phyloP scores from a whole-genome alignment of 2,888 invertebrate genomes.

The Oligia fasciuncula region DNA sequence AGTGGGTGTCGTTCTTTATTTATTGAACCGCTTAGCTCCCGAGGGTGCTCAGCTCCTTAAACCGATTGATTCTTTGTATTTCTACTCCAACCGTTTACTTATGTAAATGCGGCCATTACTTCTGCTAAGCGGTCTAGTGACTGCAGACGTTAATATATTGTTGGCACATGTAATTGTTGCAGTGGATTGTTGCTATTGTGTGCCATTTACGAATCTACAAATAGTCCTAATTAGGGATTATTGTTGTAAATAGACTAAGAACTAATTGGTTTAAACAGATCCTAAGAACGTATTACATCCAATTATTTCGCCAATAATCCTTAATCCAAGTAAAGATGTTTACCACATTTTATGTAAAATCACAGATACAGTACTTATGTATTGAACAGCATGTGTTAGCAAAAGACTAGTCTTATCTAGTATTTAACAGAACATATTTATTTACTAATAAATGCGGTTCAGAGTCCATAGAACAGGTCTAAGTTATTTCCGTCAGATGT shows the following conservation, averaged over 20 bases:
- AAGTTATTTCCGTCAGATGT: background rate
- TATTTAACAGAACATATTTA: background rate
- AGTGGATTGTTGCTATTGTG: conserved; percentile 11
- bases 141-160: conserved; percentile 20
- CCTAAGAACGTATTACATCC: background rate
- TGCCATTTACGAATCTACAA: background rate
- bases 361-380: too few species aligned
- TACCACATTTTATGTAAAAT: background rate
- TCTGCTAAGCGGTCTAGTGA: conserved; percentile 18
- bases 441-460: background rate
- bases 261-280: background rate
- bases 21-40: conserved; percentile 42
- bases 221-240: background rate
- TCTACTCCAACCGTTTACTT: conserved; percentile 27
- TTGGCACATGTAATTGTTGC: conserved; percentile 22
- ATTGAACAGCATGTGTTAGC: background rate
- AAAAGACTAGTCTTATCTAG: background rate
- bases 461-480: conserved; percentile 15
- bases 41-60: conserved; percentile 33
- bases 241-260: background rate
- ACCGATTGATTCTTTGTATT: conserved; percentile 56
- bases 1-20: conserved; percentile 59
- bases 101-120: conserved; percentile 46
- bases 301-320: background rate
- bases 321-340: background rate